Evolutionary conservation across 2,797 vertebrate genomes (phyloP), one percentile per base, ranked within the genome.

Genomic region (Argentina silus): DNA sequence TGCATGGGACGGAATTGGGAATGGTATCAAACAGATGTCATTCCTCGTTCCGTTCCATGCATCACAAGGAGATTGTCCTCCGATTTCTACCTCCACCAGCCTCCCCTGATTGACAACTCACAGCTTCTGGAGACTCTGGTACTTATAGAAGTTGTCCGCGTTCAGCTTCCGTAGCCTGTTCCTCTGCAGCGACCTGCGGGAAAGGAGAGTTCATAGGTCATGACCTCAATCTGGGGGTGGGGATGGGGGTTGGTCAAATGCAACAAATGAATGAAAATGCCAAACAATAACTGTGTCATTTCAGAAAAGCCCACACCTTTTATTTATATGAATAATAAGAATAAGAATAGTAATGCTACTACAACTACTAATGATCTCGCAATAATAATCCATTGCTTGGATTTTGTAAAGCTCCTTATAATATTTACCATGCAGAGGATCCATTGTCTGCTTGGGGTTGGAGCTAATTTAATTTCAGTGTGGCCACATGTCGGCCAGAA

Each of bases 101-200:
- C 27, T 36, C 27, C 27, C 1, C 27, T 4, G 27, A 75, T 56
- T 0, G 3, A 11, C 19, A 19, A 90, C 97, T 97, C 94, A 98
- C 97, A 99, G 89, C 75, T 96, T 96, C 81, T 94, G 94, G 72
- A 99, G 95, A 45, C 91, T 93, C 69, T 89, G 94, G 81, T 96
- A 97, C 75, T 89, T 95, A 59, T 87, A 88, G 89, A 99, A 99
- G 72, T 86, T 87, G 74, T 96, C 91, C 70, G 94, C 89, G 72
- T 89, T 92, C 84, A 99, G 95, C 67, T 92, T 95, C 78, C 90
- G 93, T 57, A 99, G 88, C 47, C 84, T 85, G 86, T 98, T 99
- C 87, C 85, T 85, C 82, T 95, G 93, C 36, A 98, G 91, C 56
- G 96, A 98, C 96, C 98, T 99, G 90, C 55, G 85, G 43, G 7